These are phyloP conservation scores for Hypolimnas misippus DNA, from an alignment of 2,888 invertebrate species.

Conservation along the genomic window DNA sequence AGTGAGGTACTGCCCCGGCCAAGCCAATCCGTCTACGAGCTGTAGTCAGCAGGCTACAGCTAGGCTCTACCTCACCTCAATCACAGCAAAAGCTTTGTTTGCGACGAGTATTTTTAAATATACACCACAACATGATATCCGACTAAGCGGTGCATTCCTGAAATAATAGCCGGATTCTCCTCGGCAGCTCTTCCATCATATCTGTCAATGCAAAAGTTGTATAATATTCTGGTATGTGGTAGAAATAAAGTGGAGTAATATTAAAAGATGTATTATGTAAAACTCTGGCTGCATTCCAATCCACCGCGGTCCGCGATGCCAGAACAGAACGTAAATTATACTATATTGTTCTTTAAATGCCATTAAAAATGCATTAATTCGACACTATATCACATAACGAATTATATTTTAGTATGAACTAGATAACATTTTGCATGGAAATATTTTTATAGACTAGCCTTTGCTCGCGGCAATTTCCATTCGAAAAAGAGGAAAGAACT, in stretches of 20 bases:
- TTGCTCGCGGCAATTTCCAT: too few species aligned
- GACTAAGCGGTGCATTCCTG: neutral
- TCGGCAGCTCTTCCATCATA: neutral
- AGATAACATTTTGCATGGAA: conserved; percentile 3
- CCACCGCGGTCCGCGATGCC: conserved; percentile 48
- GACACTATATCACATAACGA: conserved; percentile 43
- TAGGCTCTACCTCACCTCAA: too few species aligned
- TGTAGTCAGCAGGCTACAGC: too few species aligned
- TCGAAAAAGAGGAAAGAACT: too few species aligned
- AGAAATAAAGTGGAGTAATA: conserved; percentile 8
- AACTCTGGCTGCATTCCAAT: conserved; percentile 56
- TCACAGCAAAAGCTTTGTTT: too few species aligned
- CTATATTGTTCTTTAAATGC: conserved; percentile 64
- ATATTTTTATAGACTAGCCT: neutral
- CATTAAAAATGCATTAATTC: conserved; percentile 43
- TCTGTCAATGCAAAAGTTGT: conserved; percentile 8
- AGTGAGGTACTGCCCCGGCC: too few species aligned
- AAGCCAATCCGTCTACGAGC: too few species aligned
- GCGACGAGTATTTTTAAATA: too few species aligned
- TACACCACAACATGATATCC: too few species aligned
- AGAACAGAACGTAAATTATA: conserved; percentile 57
- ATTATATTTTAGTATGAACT: conserved; percentile 26
- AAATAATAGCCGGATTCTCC: neutral
- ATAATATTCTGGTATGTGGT: neutral
- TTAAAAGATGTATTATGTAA: conserved; percentile 46